phyloP scores from a whole-genome alignment of 2,888 invertebrate genomes.

The Metellina segmentata region DNA sequence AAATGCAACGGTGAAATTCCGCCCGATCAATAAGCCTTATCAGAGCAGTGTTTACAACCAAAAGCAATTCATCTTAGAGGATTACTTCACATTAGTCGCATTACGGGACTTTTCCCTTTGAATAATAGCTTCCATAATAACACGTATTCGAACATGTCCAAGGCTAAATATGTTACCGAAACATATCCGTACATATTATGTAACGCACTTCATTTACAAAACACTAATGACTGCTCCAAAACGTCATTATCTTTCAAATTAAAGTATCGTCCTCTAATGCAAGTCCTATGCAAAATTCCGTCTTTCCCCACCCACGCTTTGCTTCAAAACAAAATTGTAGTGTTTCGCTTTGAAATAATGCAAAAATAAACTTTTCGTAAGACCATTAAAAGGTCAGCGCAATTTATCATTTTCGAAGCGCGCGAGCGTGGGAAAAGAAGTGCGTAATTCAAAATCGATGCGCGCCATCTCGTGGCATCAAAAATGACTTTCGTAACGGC shows the following conservation, averaged over 20 bases:
- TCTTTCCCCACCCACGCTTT: not conserved
- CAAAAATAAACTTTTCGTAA: slow-evolving; percentile 69
- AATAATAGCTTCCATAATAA: slow-evolving; percentile 59
- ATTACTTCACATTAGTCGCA: slow-evolving; percentile 41
- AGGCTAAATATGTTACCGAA: slow-evolving; percentile 16
- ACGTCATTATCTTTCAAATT: slow-evolving; percentile 70
- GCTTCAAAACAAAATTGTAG: slow-evolving; percentile 48
- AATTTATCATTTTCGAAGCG: slow-evolving; percentile 66
- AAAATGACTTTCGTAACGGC: slow-evolving; percentile 33
- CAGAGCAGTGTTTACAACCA: not conserved
- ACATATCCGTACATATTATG: slow-evolving; percentile 37
- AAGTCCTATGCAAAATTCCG: slow-evolving; percentile 51
- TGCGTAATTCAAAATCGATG: slow-evolving; percentile 66
- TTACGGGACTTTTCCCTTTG: slow-evolving; percentile 14
- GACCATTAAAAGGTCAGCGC: slow-evolving; percentile 60
- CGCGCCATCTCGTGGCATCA: slow-evolving; percentile 36
- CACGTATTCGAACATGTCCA: slow-evolving; percentile 30
- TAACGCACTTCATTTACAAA: slow-evolving; percentile 67
- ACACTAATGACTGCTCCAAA: slow-evolving; percentile 64
- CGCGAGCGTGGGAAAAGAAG: slow-evolving; percentile 39
- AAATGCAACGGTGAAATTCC: not conserved
- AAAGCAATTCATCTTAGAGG: slow-evolving; percentile 39
- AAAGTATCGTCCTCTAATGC: slow-evolving; percentile 54
- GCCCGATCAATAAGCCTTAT: slow-evolving; percentile 8
- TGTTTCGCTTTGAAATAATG: slow-evolving; percentile 60